phyloP scores from a whole-genome alignment of 2,888 invertebrate genomes.

The Tachystola acroxantha region DNA sequence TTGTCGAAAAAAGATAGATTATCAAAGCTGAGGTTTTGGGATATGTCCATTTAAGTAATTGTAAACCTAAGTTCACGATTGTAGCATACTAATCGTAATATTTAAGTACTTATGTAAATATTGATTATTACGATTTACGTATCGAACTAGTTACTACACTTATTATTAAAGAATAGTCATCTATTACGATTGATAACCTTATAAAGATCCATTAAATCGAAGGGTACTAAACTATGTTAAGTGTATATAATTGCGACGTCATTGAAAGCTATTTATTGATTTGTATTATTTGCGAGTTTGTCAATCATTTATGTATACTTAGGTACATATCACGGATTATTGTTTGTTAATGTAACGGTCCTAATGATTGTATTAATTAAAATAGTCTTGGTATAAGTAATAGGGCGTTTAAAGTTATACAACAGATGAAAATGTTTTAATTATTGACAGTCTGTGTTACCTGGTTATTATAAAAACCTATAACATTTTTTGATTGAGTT shows the following conservation, averaged over 20 bases:
- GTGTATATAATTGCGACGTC: slow-evolving; percentile 65
- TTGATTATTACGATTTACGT: slow-evolving; percentile 53
- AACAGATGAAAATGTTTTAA: too few species aligned
- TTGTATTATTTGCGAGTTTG: slow-evolving; percentile 67
- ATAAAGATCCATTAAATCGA: slow-evolving; percentile 67
- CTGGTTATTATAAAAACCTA: too few species aligned
- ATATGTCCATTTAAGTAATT: too few species aligned
- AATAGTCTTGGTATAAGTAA: not conserved
- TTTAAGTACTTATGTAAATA: slow-evolving; percentile 71
- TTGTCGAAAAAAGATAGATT: too few species aligned
- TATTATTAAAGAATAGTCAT: slow-evolving; percentile 59
- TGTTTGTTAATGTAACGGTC: slow-evolving; percentile 54
- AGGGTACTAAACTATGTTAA: slow-evolving; percentile 74
- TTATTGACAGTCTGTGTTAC: too few species aligned
- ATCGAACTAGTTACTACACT: slow-evolving; percentile 49
- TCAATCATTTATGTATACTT: slow-evolving; percentile 72
- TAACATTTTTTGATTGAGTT: too few species aligned
- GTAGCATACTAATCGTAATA: slow-evolving; percentile 35
- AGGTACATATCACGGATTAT: slow-evolving; percentile 73
- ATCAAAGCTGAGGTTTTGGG: too few species aligned
- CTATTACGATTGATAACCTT: slow-evolving; percentile 60
- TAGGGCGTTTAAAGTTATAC: too few species aligned
- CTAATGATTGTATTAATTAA: slow-evolving; percentile 4
- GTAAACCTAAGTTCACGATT: slow-evolving; percentile 14
- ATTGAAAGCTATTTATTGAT: slow-evolving; percentile 71